Percentiles rank a stretch among this genome's conserved stretches.
Evolutionary conservation across 2,888 invertebrate species (phyloP).

Genomic region (Baronia brevicornis): DNA sequence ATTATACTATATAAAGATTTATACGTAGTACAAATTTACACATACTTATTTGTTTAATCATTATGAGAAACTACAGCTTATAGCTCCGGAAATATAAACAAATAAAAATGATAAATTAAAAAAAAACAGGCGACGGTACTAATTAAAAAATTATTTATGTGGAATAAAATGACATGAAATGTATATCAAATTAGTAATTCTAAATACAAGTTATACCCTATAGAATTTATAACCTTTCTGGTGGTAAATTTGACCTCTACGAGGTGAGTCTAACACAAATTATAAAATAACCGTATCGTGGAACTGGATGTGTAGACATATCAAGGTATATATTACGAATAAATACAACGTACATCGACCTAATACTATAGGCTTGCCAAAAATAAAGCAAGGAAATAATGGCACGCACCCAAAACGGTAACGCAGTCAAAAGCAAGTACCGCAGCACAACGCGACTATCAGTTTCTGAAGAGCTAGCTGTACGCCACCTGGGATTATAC

Average conservation of each 20-base stretch:
- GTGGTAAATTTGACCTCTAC: too few relatives aligned
- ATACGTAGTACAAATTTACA: too few relatives aligned
- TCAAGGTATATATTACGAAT: background rate
- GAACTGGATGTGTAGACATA: too few relatives aligned
- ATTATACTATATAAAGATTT: too few relatives aligned
- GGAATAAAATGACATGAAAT: too few relatives aligned
- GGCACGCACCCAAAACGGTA: constrained; percentile 39
- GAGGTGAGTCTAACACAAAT: too few relatives aligned
- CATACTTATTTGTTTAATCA: too few relatives aligned
- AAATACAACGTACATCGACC: constrained; percentile 14
- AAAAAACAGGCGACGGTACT: background rate
- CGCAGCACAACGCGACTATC: constrained; percentile 19
- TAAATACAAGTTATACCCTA: too few relatives aligned
- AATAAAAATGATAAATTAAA: background rate
- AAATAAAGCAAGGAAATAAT: constrained; percentile 37
- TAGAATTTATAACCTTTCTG: too few relatives aligned
- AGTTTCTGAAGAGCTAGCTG: constrained; percentile 20
- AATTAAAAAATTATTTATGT: background rate
- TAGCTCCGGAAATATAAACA: background rate
- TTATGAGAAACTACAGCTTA: background rate
- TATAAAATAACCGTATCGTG: too few relatives aligned
- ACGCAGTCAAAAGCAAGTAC: constrained; percentile 24
- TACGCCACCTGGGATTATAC: constrained; percentile 22
- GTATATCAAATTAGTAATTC: too few relatives aligned
- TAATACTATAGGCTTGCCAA: constrained; percentile 24